A percentile compares a stretch with the other conserved stretches of the same genome.
Evolutionary conservation across 2,797 vertebrate genomes (phyloP).

Genomic region (Hipposideros larvatus): DNA sequence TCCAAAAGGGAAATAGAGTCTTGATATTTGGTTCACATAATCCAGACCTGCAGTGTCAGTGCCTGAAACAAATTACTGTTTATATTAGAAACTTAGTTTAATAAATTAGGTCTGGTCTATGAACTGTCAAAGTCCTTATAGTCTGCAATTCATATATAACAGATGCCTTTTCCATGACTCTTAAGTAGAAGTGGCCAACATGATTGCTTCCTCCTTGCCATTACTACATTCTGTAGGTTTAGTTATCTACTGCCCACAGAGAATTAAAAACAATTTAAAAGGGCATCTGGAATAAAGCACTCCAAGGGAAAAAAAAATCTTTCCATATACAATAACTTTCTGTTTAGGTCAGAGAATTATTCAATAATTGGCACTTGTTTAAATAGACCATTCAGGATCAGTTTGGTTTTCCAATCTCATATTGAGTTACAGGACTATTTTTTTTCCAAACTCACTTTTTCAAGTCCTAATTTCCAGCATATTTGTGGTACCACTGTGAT

Average conservation of each 20-base stretch:
- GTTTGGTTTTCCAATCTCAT: slow-evolving; percentile 88
- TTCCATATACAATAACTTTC: slow-evolving; percentile 92
- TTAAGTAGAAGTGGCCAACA: slow-evolving; percentile 90
- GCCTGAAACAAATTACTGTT: slow-evolving; percentile 99
- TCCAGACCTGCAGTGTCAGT: slow-evolving; percentile 97
- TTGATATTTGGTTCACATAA: slow-evolving; percentile 93
- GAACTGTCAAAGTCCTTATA: slow-evolving; percentile 94
- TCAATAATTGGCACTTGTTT: slow-evolving; percentile 96
- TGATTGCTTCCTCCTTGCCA: slow-evolving; percentile 95
- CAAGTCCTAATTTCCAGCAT: slow-evolving; percentile 88
- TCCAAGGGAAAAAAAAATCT: slow-evolving; percentile 85
- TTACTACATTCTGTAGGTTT: slow-evolving; percentile 91
- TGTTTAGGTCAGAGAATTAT: slow-evolving; percentile 94
- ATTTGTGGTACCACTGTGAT: slow-evolving; percentile 88
- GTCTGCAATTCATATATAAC: slow-evolving; percentile 94
- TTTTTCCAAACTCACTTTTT: slow-evolving; percentile 87
- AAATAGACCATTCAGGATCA: slow-evolving; percentile 92
- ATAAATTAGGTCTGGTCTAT: slow-evolving; percentile 98
- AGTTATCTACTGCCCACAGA: slow-evolving; percentile 93
- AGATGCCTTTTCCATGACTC: slow-evolving; percentile 92
- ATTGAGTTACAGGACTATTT: slow-evolving; percentile 88
- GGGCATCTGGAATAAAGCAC: slow-evolving; percentile 96
- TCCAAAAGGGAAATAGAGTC: slow-evolving; percentile 82
- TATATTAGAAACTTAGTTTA: slow-evolving; percentile 99
- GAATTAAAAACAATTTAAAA: slow-evolving; percentile 96